Evolutionary conservation across 2,888 invertebrate species (phyloP).

Genomic region (Cyclophora albipunctata): DNA sequence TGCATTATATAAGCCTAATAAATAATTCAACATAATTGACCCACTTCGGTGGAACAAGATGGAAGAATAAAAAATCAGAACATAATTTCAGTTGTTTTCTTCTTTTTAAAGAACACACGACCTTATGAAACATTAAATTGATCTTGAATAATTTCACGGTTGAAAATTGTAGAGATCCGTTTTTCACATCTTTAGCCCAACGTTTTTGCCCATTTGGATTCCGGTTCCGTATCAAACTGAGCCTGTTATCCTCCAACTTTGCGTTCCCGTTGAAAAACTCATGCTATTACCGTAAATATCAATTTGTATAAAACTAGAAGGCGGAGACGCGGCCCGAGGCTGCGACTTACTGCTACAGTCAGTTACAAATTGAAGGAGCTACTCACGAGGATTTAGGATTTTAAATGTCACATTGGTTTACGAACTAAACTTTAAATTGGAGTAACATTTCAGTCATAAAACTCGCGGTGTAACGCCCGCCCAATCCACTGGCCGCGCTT

Average conservation of each 20-base stretch:
- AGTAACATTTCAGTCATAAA: slow-evolving; percentile 31
- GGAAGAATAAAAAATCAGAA: background rate
- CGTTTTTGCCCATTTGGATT: slow-evolving; percentile 64
- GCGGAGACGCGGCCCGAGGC: slow-evolving; percentile 46
- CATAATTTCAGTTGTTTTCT: slow-evolving; percentile 21
- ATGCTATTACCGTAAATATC: slow-evolving; percentile 74
- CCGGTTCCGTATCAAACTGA: slow-evolving; percentile 55
- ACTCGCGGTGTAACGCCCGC: slow-evolving; percentile 14
- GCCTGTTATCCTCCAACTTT: slow-evolving; percentile 66
- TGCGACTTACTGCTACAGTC: slow-evolving; percentile 48
- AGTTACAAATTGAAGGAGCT: slow-evolving; percentile 64
- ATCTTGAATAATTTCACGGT: slow-evolving; percentile 50
- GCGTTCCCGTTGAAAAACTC: slow-evolving; percentile 67
- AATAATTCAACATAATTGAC: slow-evolving; percentile 20
- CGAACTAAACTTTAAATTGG: slow-evolving; percentile 44
- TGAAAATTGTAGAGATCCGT: slow-evolving; percentile 49
- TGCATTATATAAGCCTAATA: background rate
- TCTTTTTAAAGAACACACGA: slow-evolving; percentile 28
- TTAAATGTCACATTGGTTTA: slow-evolving; percentile 40
- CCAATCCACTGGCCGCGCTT: slow-evolving; percentile 8
- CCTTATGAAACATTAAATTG: slow-evolving; percentile 53
- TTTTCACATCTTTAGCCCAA: slow-evolving; percentile 57
- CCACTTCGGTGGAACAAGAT: slow-evolving; percentile 5
- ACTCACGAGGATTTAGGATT: slow-evolving; percentile 52
- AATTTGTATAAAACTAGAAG: slow-evolving; percentile 73